A percentile compares a stretch with the other conserved stretches of the same genome.
phyloP scores from a whole-genome alignment of 2,797 vertebrate genomes.

The Tarsius wallacei region DNA sequence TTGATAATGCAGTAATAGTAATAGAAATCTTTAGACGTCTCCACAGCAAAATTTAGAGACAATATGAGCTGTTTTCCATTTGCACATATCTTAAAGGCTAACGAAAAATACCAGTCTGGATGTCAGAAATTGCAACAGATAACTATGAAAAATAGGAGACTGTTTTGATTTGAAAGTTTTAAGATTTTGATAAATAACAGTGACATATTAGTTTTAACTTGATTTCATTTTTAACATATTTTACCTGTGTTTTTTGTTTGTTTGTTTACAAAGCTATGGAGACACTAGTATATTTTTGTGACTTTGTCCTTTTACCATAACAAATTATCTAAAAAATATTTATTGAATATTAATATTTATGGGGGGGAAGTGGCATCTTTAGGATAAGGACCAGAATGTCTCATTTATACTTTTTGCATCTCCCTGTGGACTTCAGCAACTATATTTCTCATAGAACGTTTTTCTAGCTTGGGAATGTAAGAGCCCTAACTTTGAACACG shows the following conservation, averaged over 20 bases:
- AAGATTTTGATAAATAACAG: neutral
- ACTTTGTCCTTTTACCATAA: constrained; percentile 8
- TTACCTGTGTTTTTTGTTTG: neutral
- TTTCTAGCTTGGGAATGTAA: neutral
- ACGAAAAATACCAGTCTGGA: constrained; percentile 9
- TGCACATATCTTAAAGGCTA: constrained; percentile 47
- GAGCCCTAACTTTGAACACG: neutral
- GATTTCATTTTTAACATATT: neutral
- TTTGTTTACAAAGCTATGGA: constrained; percentile 14
- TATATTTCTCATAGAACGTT: neutral
- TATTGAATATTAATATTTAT: neutral
- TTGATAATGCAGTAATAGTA: constrained; percentile 21
- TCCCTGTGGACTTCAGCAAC: neutral
- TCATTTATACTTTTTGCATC: neutral
- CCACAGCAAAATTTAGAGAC: constrained; percentile 41
- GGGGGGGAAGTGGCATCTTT: neutral
- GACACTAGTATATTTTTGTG: constrained; percentile 38
- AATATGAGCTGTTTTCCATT: constrained; percentile 15
- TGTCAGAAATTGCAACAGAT: constrained; percentile 31
- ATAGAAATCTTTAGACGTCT: constrained; percentile 41
- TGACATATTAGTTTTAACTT: constrained; percentile 3
- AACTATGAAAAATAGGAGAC: constrained; percentile 15
- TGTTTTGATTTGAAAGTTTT: constrained; percentile 48
- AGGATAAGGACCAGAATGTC: neutral
- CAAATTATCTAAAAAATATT: neutral